Evolutionary conservation across 2,888 invertebrate genomes (phyloP).

Genomic region (Drosophila monieri): DNA sequence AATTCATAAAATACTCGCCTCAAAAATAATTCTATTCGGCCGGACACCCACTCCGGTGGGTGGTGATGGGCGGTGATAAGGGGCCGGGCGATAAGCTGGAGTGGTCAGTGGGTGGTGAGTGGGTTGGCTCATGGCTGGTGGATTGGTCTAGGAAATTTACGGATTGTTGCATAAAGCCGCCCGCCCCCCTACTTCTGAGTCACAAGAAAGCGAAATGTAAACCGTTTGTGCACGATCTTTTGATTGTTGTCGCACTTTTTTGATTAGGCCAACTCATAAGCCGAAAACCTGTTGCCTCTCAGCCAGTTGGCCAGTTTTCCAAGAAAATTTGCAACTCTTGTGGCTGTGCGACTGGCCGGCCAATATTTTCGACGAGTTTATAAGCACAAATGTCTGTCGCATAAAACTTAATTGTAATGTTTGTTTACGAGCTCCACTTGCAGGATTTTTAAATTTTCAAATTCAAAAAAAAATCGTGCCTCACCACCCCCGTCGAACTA

Average conservation of each 20-base stretch:
- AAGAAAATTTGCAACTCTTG: conserved; percentile 16
- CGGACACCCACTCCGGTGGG: conserved; percentile 34
- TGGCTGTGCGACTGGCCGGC: conserved; percentile 35
- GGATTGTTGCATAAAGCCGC: conserved; percentile 62
- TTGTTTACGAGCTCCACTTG: conserved; percentile 73
- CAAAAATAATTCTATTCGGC: conserved; percentile 35
- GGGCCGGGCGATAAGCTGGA: conserved; percentile 19
- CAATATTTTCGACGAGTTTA: conserved; percentile 74
- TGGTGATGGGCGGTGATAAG: conserved; percentile 26
- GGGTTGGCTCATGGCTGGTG: background rate
- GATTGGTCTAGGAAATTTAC: conserved; percentile 29
- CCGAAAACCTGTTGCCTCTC: conserved; percentile 64
- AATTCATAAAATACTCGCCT: conserved; percentile 64
- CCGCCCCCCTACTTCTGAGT: conserved; percentile 52
- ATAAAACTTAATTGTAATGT: conserved; percentile 79
- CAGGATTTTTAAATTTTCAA: conserved; percentile 48
- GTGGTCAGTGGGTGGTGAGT: conserved; percentile 33
- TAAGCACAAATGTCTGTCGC: conserved; percentile 77
- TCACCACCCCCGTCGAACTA: conserved; percentile 28
- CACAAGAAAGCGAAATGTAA: conserved; percentile 35
- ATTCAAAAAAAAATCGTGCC: conserved; percentile 38
- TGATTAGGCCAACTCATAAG: conserved; percentile 26
- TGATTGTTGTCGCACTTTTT: conserved; percentile 21
- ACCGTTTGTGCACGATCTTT: conserved; percentile 15
- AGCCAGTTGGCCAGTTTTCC: conserved; percentile 15